Conservation (phyloP, 2,888 invertebrate genomes). For the Hirtodrosophila trivittata region DNA sequence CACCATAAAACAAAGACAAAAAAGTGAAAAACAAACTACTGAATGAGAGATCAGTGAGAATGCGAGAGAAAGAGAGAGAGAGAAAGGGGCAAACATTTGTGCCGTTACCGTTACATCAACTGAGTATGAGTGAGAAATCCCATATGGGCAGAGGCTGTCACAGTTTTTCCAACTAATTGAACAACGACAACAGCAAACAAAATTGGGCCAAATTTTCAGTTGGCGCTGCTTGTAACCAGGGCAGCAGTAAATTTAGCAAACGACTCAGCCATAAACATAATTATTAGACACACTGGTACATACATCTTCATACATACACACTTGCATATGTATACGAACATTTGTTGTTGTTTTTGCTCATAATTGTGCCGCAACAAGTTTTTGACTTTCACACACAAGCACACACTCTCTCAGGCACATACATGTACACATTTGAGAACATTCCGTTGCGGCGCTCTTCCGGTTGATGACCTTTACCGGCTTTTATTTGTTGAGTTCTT, state of each 20-base stretch:
- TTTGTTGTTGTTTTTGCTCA: conserved; percentile 12
- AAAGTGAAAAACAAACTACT: conserved; percentile 20
- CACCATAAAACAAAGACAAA: conserved; percentile 45
- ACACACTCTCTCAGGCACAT: conserved; percentile 2
- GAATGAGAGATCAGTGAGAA: conserved; percentile 40
- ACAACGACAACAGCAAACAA: conserved; percentile 41
- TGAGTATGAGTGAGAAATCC: conserved; percentile 61
- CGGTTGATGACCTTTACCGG: conserved; percentile 83
- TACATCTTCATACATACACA: not conserved
- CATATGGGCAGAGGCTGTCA: conserved; percentile 43
- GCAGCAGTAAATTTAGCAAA: conserved; percentile 72
- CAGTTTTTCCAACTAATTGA: conserved; percentile 61
- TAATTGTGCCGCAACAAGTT: conserved; percentile 47
- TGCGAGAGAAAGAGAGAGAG: conserved; percentile 7
- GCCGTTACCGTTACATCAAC: conserved; percentile 41
- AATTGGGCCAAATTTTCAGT: conserved; percentile 80
- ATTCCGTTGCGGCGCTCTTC: conserved; percentile 70
- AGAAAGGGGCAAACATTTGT: conserved; percentile 30
- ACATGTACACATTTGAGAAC: conserved; percentile 25
- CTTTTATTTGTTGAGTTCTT: conserved; percentile 67
- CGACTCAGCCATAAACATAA: conserved; percentile 68
- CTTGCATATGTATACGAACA: no score
- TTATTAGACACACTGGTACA: conserved; percentile 41
- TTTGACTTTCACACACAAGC: conserved; percentile 50
- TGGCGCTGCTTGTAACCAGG: conserved; percentile 68